Base-by-base conservation (phyloP, 2,113 vertebrate genomes). In the Anolis sagrei region DNA sequence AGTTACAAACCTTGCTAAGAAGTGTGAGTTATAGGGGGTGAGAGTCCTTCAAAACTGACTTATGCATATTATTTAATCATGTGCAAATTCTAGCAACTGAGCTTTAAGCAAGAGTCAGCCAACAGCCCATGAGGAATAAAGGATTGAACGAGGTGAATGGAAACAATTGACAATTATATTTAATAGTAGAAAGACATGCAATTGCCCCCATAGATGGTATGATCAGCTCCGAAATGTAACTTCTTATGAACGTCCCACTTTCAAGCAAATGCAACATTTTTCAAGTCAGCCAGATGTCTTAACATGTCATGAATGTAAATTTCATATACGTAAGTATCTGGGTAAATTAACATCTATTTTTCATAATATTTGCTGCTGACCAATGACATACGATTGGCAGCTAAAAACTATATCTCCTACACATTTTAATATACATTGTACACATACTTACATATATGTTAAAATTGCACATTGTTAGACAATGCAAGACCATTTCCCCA, bases 1-100 rank as follows among this genome's bases (percentile, higher is more conserved):
- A 92, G 95, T 97, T 96, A 97, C 95, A 96, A 94, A 95, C 92
- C 89, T 91, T 93, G 89, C 81, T 73, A 90, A 82, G 69, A 87
- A 92, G 76, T 0, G 0, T 81, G 90, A 88, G 78, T 13, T 81
- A 66, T 82, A 75, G 87, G 91, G 80, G 48, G 87, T 0, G 1
- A 25, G 29, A 48, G 86, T 89, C 76, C 58, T 76, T 81, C 73
- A 92, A 92, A 91, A 87, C 44, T 87, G 44, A 88, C 32, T 90
- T 74, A 34, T 2, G 14, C n/a, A 39, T 77, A 29, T 74, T 49
- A 9, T 4, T 32, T 84, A 86, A 85, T 3, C 87, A 74, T 27
- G 90, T 90, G 69, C 89, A 92, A 89, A 49, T 80, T 88, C 78
- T 27, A 82, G 88, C 84, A 93, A 88, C 10, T 87, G 83, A 95